A percentile compares a stretch with the other conserved stretches of the same genome.
phyloP scores from a whole-genome alignment of 2,888 invertebrate genomes.

The Aethes cnicana region DNA sequence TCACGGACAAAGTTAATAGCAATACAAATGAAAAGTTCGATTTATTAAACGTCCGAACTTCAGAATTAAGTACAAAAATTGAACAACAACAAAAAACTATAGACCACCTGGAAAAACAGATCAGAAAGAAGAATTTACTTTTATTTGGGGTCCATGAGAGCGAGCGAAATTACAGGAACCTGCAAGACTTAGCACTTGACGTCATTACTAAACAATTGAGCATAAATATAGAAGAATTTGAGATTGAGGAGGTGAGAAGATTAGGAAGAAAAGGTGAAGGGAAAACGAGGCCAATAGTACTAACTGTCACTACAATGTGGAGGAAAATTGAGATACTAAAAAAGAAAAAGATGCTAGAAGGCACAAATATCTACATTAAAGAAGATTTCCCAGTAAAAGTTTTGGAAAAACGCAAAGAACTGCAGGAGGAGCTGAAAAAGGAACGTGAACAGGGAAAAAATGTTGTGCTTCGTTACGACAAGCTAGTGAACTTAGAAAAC shows the following conservation, averaged over 20 bases:
- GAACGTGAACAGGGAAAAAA: constrained; percentile 28
- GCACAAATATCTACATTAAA: constrained; percentile 13
- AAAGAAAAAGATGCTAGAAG: not conserved
- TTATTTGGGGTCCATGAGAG: constrained; percentile 38
- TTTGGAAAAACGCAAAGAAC: constrained; percentile 22
- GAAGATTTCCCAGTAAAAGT: constrained; percentile 30
- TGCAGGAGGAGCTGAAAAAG: constrained; percentile 24
- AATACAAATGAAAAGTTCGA: constrained; percentile 36
- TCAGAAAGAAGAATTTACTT: constrained; percentile 37
- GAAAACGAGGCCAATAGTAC: constrained; percentile 14
- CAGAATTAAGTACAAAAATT: constrained; percentile 34
- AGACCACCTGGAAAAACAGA: constrained; percentile 33
- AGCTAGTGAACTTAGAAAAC: constrained; percentile 26
- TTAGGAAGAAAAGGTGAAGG: not conserved
- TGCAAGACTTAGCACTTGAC: not conserved
- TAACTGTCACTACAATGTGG: constrained; percentile 32
- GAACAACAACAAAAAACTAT: constrained; percentile 39
- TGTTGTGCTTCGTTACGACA: constrained; percentile 25
- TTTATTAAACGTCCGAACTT: constrained; percentile 32
- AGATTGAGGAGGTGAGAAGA: not conserved
- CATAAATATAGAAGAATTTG: not conserved
- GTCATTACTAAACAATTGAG: not conserved
- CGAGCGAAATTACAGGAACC: constrained; percentile 28
- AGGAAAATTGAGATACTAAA: constrained; percentile 22
- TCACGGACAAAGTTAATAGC: constrained; percentile 37